A percentile compares a stretch with the other conserved stretches of the same genome.
phyloP scores from a whole-genome alignment of 2,113 vertebrate species.

The Lutjanus erythropterus region DNA sequence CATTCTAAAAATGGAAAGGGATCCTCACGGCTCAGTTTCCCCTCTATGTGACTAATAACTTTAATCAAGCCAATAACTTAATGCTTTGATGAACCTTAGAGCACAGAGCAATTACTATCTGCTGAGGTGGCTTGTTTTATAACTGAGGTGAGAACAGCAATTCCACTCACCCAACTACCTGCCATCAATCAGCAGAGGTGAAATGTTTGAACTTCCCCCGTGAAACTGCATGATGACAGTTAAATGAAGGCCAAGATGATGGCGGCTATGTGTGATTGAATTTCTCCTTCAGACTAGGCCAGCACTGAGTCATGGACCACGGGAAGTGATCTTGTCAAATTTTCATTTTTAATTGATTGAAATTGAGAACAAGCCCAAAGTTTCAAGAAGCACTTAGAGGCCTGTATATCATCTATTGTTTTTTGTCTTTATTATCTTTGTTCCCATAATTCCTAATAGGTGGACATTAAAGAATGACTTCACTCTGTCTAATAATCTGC shows the following conservation, averaged over 20 bases:
- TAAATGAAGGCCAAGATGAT: conserved; percentile 73
- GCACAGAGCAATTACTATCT: conserved; percentile 82
- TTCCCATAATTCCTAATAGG: background rate
- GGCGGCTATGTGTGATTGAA: conserved; percentile 69
- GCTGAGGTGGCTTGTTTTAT: conserved; percentile 83
- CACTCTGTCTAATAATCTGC: background rate
- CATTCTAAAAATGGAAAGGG: conserved; percentile 43
- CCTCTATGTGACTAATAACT: conserved; percentile 78
- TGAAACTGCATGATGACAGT: conserved; percentile 73
- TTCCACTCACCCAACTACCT: conserved; percentile 69
- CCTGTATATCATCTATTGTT: conserved; percentile 17
- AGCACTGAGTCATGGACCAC: conserved; percentile 26
- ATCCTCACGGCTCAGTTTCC: conserved; percentile 45
- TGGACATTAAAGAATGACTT: background rate
- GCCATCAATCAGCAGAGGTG: conserved; percentile 81
- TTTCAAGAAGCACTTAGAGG: conserved; percentile 20
- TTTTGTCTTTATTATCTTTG: background rate
- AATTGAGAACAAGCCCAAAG: conserved; percentile 35
- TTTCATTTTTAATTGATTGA: conserved; percentile 48
- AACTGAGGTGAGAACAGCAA: conserved; percentile 78
- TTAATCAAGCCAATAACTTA: conserved; percentile 82
- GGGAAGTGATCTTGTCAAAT: conserved; percentile 51
- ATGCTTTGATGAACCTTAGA: conserved; percentile 83
- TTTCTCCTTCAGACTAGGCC: conserved; percentile 66
- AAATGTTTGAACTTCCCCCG: conserved; percentile 75